Percentiles rank a stretch among this genome's conserved stretches.
Evolutionary conservation across 1,140 invertebrate species (phyloP).

Genomic region (Aphaenogaster rudis): DNA sequence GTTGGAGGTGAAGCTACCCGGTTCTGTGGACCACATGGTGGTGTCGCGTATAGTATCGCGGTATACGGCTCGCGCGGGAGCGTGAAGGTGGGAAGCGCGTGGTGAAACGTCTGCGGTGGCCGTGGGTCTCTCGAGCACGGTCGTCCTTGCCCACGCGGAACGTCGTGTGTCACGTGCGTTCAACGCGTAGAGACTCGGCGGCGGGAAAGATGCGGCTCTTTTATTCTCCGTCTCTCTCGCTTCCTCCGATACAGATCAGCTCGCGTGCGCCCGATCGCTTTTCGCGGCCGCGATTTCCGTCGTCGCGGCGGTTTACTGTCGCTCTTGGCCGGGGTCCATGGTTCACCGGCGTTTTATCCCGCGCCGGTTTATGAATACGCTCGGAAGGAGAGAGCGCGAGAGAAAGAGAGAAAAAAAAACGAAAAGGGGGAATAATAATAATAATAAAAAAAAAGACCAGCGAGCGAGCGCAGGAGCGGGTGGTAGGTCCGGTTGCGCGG

Average conservation of each 20-base stretch:
- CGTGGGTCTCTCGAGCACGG: slow-evolving; percentile 27
- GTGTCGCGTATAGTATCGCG: neutral
- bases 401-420: neutral
- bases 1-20: slow-evolving; percentile 85
- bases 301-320: slow-evolving; percentile 18
- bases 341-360: neutral
- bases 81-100: slow-evolving; percentile 8
- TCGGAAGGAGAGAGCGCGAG: neutral
- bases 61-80: slow-evolving; percentile 1
- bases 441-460: neutral
- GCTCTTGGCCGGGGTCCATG: slow-evolving; percentile 32
- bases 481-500: neutral
- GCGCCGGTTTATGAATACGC: neutral
- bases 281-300: neutral
- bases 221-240: neutral
- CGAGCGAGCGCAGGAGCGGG: slow-evolving; percentile 6
- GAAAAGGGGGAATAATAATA: neutral
- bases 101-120: slow-evolving; percentile 6
- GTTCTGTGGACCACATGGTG: slow-evolving; percentile 81
- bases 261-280: neutral
- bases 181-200: slow-evolving; percentile 48
- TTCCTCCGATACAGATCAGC: slow-evolving; percentile 3
- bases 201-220: slow-evolving; percentile 20
- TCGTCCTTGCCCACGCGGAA: slow-evolving; percentile 24
- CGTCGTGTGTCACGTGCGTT: slow-evolving; percentile 56